These are phyloP conservation scores for Atopsyche davidsoni DNA, from an alignment of 1,140 invertebrate species.

Conservation along the genomic window DNA sequence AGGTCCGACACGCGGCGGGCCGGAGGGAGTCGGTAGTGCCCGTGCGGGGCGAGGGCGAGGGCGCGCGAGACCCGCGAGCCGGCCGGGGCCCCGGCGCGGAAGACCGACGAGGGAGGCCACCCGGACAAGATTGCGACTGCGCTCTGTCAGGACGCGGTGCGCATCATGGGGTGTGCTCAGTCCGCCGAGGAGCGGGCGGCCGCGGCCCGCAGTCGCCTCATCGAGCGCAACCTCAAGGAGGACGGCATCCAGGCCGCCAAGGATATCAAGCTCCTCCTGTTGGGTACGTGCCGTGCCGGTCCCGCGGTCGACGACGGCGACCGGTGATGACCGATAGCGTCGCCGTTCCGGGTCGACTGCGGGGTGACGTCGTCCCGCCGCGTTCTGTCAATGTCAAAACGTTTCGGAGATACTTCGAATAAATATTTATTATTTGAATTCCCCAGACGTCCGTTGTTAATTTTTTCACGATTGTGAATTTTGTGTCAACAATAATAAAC, in stretches of 20 bases:
- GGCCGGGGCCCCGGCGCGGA: conserved; percentile 11
- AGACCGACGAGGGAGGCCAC: conserved; percentile 13
- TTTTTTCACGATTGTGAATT: too few relatives aligned
- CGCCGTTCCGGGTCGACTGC: too few relatives aligned
- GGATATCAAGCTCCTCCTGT: conserved; percentile 94
- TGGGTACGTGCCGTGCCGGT: conserved; percentile 68
- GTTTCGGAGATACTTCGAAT: too few relatives aligned
- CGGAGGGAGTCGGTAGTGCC: conserved; percentile 15
- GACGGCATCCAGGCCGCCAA: conserved; percentile 97
- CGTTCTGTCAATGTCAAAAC: too few relatives aligned
- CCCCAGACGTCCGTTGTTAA: too few relatives aligned
- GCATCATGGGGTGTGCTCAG: conserved; percentile 96
- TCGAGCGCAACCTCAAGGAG: conserved; percentile 97
- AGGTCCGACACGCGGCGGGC: conserved; percentile 15
- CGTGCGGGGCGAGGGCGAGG: conserved; percentile 7
- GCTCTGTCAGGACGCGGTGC: conserved; percentile 25
- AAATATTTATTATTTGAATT: too few relatives aligned
- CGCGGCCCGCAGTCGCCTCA: conserved; percentile 90
- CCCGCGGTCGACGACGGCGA: too few relatives aligned
- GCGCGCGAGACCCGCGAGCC: conserved; percentile 7
- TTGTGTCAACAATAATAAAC: too few relatives aligned
- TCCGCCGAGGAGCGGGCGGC: conserved; percentile 96
- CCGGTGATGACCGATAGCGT: too few relatives aligned
- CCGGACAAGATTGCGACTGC: conserved; percentile 22
- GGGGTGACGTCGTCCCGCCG: too few relatives aligned